Conservation (phyloP, 2,797 vertebrate species). For the Ptychobarbus kaznakovi region DNA sequence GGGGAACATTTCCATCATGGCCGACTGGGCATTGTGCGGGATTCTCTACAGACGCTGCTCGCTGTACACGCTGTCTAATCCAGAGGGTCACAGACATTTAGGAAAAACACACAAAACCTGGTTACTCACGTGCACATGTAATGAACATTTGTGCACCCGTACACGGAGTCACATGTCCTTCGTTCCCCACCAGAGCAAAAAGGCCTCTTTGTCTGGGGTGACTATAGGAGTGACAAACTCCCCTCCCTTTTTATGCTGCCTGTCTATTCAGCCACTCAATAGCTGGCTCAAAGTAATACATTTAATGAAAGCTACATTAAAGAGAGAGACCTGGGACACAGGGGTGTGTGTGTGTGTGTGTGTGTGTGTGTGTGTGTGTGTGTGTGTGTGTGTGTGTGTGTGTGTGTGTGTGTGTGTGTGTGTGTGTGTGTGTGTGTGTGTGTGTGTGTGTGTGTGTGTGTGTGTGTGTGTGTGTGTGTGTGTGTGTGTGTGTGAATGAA, state of each 20-base stretch:
- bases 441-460: no score
- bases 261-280: constrained; percentile 67
- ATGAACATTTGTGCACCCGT: constrained; percentile 13
- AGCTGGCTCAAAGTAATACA: constrained; percentile 68
- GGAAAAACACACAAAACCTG: not conserved
- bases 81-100: constrained; percentile 14
- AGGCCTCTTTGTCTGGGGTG: constrained; percentile 73
- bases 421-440: no score
- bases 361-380: constrained; percentile 20
- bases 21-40: constrained; percentile 21
- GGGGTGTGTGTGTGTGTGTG: constrained; percentile 59
- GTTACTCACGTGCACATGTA: constrained; percentile 33
- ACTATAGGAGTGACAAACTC: constrained; percentile 63
- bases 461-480: no score
- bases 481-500: not conserved
- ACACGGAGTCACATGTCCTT: constrained; percentile 39
- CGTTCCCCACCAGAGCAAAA: constrained; percentile 56
- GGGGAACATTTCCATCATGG: constrained; percentile 68
- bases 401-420: no score
- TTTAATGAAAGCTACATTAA: constrained; percentile 79
- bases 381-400: not conserved
- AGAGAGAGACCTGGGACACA: constrained; percentile 71
- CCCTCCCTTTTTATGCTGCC: constrained; percentile 49
- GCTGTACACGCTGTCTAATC: constrained; percentile 57
- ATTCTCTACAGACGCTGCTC: constrained; percentile 56